These are phyloP conservation scores for Brachymystax lenok DNA, from an alignment of 2,797 vertebrate species.

Conservation along the genomic window DNA sequence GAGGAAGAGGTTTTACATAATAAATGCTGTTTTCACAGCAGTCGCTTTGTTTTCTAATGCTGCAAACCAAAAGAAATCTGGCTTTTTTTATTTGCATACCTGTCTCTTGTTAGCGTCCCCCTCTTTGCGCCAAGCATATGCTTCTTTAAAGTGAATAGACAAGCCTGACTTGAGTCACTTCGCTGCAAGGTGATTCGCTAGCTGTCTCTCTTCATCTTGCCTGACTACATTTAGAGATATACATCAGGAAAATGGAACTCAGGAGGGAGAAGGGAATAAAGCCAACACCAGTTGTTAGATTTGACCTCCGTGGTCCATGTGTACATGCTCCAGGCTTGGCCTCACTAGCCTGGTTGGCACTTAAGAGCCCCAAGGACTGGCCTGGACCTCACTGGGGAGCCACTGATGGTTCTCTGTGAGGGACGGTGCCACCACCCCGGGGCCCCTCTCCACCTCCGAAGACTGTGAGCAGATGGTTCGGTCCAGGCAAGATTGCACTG, in stretches of 20 bases:
- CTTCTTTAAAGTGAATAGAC: constrained; percentile 45
- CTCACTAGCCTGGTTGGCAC: too few species aligned
- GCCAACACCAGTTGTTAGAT: too few species aligned
- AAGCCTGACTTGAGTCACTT: constrained; percentile 57
- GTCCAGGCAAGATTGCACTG: constrained; percentile 30
- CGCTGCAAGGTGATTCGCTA: constrained; percentile 31
- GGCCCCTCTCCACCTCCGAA: constrained; percentile 21
- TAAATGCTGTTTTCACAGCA: constrained; percentile 35
- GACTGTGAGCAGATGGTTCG: constrained; percentile 52
- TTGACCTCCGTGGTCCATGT: too few species aligned
- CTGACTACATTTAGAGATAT: constrained; percentile 15
- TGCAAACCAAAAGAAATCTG: constrained; percentile 31
- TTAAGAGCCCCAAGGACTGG: constrained; percentile 25
- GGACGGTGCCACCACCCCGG: constrained; percentile 28
- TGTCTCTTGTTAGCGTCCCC: neutral
- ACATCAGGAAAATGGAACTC: too few species aligned
- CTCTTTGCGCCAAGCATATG: constrained; percentile 6
- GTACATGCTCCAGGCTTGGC: too few species aligned
- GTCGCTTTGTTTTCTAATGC: neutral
- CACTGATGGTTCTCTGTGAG: constrained; percentile 33
- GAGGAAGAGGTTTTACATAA: constrained; percentile 42
- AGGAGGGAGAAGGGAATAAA: too few species aligned
- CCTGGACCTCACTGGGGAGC: constrained; percentile 22
- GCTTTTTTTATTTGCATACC: constrained; percentile 44
- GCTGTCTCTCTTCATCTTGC: constrained; percentile 23